Base-by-base conservation (phyloP, 2,113 vertebrate genomes). In the Clarias macrocephalus region DNA sequence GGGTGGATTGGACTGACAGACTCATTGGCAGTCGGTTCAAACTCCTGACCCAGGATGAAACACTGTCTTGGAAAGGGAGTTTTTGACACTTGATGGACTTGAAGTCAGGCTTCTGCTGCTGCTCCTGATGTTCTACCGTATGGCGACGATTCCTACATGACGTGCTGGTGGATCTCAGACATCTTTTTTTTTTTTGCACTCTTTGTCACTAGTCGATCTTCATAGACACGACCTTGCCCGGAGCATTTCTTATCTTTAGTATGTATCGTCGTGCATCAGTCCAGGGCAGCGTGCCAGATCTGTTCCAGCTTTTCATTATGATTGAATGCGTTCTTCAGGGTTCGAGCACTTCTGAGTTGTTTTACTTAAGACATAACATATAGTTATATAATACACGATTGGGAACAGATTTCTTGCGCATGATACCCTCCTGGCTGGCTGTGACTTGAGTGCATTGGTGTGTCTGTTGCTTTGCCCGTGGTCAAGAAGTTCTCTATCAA, bases 1-100 rank as follows among this genome's bases (percentile, higher is more conserved):
- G 19, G 79, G 11, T 81, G 57, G 33, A 81, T 62, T 62, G 54
- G 33, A 81, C 18, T 57, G 33, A 81, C 79, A 81, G 79, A 62
- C 7, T 81, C 21, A 62, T 62, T 81, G 57, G 25, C 30, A 25
- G 79, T 80, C 1, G 28, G 28, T 80, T 80, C 56, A 59, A 33
- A 3, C 54, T 59, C 52, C 25, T 73, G 28, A 33, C 42, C 23
- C 23, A 19, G 62, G 33, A 19, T 48, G 28, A 60, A 73, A 5
- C 23, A 18, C 5, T 2, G 28, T 25, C 16, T 18, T 12, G 1
- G 28, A 23, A 84, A 56, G 42, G 11, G 16, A 52, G n/a, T 73
- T 73, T 62, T 11, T 76, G 23, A 4, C 11, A 52, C 28, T 63
- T 52, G 16, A 0, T 62, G 33, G 23, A 85, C 54, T 42, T 30